A percentile compares a stretch with the other conserved stretches of the same genome.
Evolutionary conservation across 2,797 vertebrate species (phyloP).

Genomic region (Brotogeris chrysoptera): DNA sequence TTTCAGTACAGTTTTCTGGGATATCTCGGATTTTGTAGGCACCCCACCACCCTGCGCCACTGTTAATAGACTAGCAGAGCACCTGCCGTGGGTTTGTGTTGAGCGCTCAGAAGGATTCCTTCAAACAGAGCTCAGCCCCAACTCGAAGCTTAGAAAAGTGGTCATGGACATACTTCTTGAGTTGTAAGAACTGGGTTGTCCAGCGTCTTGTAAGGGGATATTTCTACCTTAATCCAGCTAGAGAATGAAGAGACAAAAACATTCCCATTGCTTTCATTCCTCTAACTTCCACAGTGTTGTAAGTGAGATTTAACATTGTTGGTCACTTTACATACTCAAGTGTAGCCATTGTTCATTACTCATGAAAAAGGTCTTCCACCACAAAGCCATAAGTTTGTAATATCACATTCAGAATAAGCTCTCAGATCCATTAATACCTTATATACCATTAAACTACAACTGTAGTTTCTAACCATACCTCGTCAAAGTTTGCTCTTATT

Average conservation of each 20-base stretch:
- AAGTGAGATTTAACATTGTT: neutral
- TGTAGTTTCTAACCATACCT: conserved; percentile 78
- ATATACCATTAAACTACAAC: neutral
- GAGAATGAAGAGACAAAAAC: neutral
- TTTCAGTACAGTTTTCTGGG: neutral
- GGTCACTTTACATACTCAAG: neutral
- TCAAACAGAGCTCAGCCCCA: neutral
- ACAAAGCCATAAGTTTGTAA: neutral
- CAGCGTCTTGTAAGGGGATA: neutral
- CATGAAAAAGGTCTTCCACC: neutral
- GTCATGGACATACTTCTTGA: neutral
- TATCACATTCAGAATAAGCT: neutral
- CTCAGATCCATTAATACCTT: neutral
- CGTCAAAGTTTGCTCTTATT: conserved; percentile 98
- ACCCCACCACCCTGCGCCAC: neutral
- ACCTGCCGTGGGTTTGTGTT: neutral
- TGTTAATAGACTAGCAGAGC: neutral
- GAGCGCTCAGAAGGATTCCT: neutral
- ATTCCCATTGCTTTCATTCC: neutral
- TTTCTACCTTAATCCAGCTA: neutral
- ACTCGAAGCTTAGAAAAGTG: neutral
- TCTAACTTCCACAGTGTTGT: neutral
- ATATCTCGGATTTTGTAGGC: neutral
- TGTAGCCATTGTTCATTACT: neutral
- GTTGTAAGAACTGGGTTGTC: neutral